Percentiles rank a stretch among this genome's conserved stretches.
Conservation (phyloP, 2,113 vertebrate species). For the Ophthalmolycus amberensis region DNA sequence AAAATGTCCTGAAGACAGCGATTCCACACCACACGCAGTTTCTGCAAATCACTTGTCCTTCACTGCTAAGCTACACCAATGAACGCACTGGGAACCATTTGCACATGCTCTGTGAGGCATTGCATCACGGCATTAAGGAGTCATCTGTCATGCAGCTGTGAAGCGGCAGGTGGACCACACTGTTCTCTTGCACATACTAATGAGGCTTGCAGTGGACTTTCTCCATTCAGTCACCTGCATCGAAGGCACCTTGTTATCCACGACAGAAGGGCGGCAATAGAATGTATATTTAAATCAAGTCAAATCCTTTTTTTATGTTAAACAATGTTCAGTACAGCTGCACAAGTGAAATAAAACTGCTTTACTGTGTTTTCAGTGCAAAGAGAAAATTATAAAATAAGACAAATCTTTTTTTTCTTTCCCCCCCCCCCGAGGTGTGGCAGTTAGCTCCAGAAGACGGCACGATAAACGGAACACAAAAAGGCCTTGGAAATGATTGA, state of each 20-base stretch:
- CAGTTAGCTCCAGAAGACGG: constrained; percentile 26
- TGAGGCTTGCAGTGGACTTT: background rate
- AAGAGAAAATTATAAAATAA: background rate
- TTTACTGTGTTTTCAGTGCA: background rate
- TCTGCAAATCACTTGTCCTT: background rate
- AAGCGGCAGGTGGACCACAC: constrained; percentile 1
- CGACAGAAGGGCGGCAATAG: background rate
- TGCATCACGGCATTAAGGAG: background rate
- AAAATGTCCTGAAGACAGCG: background rate
- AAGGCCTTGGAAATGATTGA: constrained; percentile 15
- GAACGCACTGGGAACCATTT: background rate
- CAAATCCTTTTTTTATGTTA: background rate
- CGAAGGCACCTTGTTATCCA: constrained; percentile 1
- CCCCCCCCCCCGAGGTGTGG: background rate
- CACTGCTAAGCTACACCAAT: background rate
- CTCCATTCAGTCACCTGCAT: background rate
- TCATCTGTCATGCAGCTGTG: constrained; percentile 18
- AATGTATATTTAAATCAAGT: background rate
- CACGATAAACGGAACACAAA: constrained; percentile 23
- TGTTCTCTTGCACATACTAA: constrained; percentile 8
- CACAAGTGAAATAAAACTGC: background rate
- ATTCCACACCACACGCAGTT: background rate
- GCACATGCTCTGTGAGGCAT: background rate
- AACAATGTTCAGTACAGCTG: background rate
- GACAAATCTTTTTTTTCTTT: background rate